Evolutionary conservation across 53 echinoderm and acorn worm species (phyloP).

Genomic region (Glandiceps talaboti): DNA sequence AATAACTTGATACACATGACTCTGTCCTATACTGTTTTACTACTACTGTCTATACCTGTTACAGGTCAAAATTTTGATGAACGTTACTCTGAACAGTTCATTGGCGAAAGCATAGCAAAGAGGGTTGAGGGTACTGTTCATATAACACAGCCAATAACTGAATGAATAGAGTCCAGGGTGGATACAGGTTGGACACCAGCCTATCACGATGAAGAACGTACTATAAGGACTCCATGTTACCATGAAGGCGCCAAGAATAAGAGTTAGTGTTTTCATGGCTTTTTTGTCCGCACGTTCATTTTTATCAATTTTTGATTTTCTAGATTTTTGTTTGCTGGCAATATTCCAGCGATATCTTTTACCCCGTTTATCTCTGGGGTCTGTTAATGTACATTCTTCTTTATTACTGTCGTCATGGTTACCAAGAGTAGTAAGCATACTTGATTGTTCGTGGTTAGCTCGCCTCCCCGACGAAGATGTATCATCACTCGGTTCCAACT

Average conservation of each 20-base stretch:
- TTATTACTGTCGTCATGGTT: constrained; percentile 41
- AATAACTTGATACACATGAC: too few species aligned
- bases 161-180: constrained; percentile 46
- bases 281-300: constrained; percentile 66
- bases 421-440: constrained; percentile 24
- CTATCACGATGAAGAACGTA: constrained; percentile 69
- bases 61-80: constrained; percentile 77
- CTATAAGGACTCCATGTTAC: constrained; percentile 96
- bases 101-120: constrained; percentile 97
- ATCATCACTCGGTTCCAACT: constrained; percentile 69
- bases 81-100: constrained; percentile 87
- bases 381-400: not conserved
- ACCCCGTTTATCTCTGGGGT: constrained; percentile 13
- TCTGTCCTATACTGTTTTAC: too few species aligned
- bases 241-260: constrained; percentile 89
- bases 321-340: constrained; percentile 19
- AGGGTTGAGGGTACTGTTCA: constrained; percentile 90
- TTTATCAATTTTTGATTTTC: constrained; percentile 42
- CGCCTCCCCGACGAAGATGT: constrained; percentile 75
- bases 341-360: constrained; percentile 3
- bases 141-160: constrained; percentile 93
- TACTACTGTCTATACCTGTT: constrained; percentile 47
- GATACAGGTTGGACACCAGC: constrained; percentile 39
- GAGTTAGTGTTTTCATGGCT: constrained; percentile 77
- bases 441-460: constrained; percentile 29